Evolutionary conservation across 2,888 invertebrate species (phyloP).

Genomic region (Acrocera orbiculus): DNA sequence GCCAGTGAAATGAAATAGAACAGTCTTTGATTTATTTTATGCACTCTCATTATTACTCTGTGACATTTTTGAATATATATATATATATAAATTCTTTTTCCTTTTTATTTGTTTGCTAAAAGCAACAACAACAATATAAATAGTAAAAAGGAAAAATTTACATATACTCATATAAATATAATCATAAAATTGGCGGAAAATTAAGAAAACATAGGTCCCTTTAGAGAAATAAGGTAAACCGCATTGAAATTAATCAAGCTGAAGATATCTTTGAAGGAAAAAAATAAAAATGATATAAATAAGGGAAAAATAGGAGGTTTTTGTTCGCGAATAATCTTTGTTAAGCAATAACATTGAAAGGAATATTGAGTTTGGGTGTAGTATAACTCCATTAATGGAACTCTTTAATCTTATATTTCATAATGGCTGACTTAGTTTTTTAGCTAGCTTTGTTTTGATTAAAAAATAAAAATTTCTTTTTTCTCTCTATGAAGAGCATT

Average conservation of each 20-base stretch:
- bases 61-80: neutral
- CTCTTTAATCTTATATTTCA: too few species aligned
- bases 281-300: neutral
- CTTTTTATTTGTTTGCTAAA: neutral
- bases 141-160: neutral
- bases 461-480: too few species aligned
- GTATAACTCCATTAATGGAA: too few species aligned
- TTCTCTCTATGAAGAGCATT: too few species aligned
- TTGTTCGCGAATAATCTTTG: too few species aligned
- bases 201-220: conserved; percentile 2
- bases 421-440: too few species aligned
- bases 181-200: conserved; percentile 6
- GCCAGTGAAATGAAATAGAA: neutral
- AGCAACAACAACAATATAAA: neutral
- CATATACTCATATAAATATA: too few species aligned
- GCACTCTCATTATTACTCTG: conserved; percentile 3
- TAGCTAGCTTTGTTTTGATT: too few species aligned
- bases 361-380: too few species aligned
- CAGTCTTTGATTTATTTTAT: conserved; percentile 10
- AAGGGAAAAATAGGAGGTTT: too few species aligned
- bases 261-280: neutral
- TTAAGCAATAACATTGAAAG: too few species aligned
- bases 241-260: neutral
- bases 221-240: neutral
- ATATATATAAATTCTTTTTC: conserved; percentile 2